Conservation (phyloP, 2,888 invertebrate species). For the Chalcosyrphus nemorum region DNA sequence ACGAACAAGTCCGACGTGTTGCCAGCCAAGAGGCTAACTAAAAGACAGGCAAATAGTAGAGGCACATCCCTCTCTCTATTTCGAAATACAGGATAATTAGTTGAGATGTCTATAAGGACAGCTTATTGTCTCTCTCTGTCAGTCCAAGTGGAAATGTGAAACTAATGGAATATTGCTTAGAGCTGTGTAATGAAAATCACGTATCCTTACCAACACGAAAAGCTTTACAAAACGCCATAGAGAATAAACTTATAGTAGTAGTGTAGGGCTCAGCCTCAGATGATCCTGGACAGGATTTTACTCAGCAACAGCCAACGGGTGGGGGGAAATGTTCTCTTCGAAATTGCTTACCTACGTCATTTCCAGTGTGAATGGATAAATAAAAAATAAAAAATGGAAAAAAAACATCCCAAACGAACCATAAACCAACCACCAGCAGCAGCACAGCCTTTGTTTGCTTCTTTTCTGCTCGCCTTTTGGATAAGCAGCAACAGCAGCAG, state of each 20-base stretch:
- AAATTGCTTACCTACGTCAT: constrained; percentile 61
- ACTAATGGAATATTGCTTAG: constrained; percentile 38
- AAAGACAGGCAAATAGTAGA: constrained; percentile 39
- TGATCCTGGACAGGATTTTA: constrained; percentile 25
- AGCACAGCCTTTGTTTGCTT: constrained; percentile 24
- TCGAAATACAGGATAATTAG: constrained; percentile 63
- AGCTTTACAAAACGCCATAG: background rate
- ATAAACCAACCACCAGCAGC: constrained; percentile 9
- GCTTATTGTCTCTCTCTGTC: constrained; percentile 65
- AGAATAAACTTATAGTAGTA: background rate
- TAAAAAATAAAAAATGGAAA: constrained; percentile 40
- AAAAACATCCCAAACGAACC: constrained; percentile 32
- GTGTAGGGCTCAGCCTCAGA: too few species aligned
- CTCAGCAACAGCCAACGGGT: constrained; percentile 15
- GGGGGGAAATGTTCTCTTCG: constrained; percentile 38
- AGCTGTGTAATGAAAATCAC: constrained; percentile 61
- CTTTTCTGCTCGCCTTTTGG: background rate
- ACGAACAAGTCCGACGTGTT: constrained; percentile 51
- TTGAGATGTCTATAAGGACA: constrained; percentile 68
- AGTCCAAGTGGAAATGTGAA: constrained; percentile 40
- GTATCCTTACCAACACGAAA: constrained; percentile 27
- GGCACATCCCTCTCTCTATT: background rate
- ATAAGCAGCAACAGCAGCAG: too few species aligned
- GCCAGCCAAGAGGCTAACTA: constrained; percentile 13
- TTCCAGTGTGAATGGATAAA: constrained; percentile 64